These are phyloP conservation scores for Coenobita brevimanus DNA, from an alignment of 1,140 invertebrate genomes.

Conservation along the genomic window DNA sequence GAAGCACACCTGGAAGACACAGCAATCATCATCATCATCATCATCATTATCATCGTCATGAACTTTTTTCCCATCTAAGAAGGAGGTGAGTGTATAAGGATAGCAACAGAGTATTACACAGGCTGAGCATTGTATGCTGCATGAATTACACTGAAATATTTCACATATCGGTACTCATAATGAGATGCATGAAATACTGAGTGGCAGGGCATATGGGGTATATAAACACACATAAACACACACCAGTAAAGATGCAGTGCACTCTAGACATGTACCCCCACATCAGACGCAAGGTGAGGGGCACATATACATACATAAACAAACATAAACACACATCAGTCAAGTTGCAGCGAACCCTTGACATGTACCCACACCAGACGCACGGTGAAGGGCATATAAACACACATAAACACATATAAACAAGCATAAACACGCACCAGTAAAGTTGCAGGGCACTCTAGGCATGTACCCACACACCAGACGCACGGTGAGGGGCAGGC, in stretches of 20 bases:
- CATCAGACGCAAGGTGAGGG: too few relatives aligned
- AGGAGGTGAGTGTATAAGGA: not conserved
- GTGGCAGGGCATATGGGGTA: too few relatives aligned
- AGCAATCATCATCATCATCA: not conserved
- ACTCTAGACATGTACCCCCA: slow-evolving; percentile 70
- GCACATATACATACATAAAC: not conserved
- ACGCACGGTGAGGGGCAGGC: slow-evolving; percentile 71
- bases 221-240: too few relatives aligned
- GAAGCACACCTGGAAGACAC: slow-evolving; percentile 71
- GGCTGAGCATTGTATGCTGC: too few relatives aligned
- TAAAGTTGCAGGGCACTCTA: slow-evolving; percentile 72
- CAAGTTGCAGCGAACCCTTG: slow-evolving; percentile 69
- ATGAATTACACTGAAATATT: too few relatives aligned
- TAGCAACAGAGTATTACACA: not conserved
- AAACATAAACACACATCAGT: slow-evolving; percentile 1
- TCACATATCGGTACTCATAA: too few relatives aligned
- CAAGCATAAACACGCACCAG: slow-evolving; percentile 69
- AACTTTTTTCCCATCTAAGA: not conserved
- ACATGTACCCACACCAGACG: slow-evolving; percentile 71
- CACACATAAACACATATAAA: slow-evolving; percentile 70
- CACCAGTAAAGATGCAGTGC: not conserved
- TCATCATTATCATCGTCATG: not conserved
- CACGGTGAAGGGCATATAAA: too few relatives aligned
- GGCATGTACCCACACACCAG: slow-evolving; percentile 73
- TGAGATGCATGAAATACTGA: too few relatives aligned